Conservation (phyloP, 2,888 invertebrate genomes). For the Scelioninae gen. 2 region DNA sequence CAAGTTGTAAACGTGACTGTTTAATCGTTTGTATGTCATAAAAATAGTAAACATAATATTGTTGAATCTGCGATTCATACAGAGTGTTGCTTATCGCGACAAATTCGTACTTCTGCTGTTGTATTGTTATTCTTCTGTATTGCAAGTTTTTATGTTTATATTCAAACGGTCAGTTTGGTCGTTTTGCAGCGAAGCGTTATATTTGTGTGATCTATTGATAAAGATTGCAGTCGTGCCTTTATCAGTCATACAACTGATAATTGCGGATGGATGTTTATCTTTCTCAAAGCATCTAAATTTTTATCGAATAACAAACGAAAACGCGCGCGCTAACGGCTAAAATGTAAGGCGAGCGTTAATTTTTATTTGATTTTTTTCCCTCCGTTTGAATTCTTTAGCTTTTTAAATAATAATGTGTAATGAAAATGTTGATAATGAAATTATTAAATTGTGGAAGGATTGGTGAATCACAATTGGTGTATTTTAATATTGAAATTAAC, state of each 20-base stretch:
- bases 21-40: conserved; percentile 11
- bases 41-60: conserved; percentile 24
- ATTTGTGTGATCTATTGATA: conserved; percentile 31
- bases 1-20: background rate
- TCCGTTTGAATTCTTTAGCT: no score
- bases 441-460: no score
- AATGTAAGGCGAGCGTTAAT: no score
- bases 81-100: conserved; percentile 20
- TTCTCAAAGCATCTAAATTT: background rate
- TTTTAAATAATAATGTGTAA: no score
- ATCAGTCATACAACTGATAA: conserved; percentile 42
- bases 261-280: conserved; percentile 10
- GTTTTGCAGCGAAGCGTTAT: background rate
- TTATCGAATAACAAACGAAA: conserved; percentile 1
- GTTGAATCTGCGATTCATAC: conserved; percentile 17
- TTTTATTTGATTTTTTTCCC: no score
- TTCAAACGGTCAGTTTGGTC: conserved; percentile 21
- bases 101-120: conserved; percentile 22
- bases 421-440: no score
- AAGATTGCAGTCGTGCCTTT: conserved; percentile 22
- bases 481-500: no score
- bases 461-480: no score
- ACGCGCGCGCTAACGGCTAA: no score
- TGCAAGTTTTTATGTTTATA: conserved; percentile 18
- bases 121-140: conserved; percentile 20